These are phyloP conservation scores for Leptodactylus fuscus DNA, from an alignment of 2,113 vertebrate species.

Conservation along the genomic window DNA sequence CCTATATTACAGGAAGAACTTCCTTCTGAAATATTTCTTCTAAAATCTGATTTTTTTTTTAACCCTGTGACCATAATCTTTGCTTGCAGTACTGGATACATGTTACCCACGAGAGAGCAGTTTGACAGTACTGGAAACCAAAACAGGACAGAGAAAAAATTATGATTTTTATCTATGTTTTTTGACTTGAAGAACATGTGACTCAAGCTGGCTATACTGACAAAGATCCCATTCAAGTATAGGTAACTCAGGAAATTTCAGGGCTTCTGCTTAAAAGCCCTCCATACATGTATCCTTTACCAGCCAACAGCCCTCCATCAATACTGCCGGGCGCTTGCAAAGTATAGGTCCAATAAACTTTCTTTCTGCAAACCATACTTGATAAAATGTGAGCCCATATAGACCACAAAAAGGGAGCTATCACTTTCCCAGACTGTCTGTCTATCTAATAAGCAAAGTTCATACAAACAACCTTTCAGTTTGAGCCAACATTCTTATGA, in stretches of 20 bases:
- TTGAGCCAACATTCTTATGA: conserved; percentile 54
- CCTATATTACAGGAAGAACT: neutral
- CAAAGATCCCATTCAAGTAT: conserved; percentile 41
- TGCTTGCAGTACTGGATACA: neutral
- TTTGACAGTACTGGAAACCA: neutral
- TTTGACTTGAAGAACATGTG: neutral
- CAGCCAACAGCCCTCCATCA: conserved; percentile 45
- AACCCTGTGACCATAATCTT: neutral
- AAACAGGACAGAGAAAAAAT: conserved; percentile 14
- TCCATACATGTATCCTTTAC: conserved; percentile 45
- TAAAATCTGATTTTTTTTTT: neutral
- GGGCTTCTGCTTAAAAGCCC: conserved; percentile 19
- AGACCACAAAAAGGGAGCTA: conserved; percentile 40
- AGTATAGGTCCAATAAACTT: conserved; percentile 44
- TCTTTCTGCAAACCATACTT: conserved; percentile 31
- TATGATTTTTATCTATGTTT: neutral
- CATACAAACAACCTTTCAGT: conserved; percentile 52
- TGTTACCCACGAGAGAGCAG: neutral
- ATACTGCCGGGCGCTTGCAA: conserved; percentile 29
- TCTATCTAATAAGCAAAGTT: conserved; percentile 45
- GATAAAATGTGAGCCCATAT: conserved; percentile 41
- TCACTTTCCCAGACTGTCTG: conserved; percentile 51
- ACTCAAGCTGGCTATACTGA: conserved; percentile 10
- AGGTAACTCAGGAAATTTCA: conserved; percentile 45
- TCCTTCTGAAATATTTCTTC: too few species aligned